phyloP scores from a whole-genome alignment of 2,888 invertebrate species.

The Meiosimyza platycephala region DNA sequence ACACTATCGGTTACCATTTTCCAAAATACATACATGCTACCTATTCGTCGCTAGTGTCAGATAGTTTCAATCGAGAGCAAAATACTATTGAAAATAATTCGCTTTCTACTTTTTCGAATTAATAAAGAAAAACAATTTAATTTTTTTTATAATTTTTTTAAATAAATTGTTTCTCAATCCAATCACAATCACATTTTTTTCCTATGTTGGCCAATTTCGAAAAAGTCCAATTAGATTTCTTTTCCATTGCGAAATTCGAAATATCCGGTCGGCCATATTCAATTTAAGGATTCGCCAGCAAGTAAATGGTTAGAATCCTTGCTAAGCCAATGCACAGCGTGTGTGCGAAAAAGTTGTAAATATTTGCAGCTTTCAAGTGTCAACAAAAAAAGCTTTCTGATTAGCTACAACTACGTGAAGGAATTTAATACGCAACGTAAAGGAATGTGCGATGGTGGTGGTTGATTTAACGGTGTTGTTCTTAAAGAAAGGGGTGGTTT shows the following conservation, averaged over 20 bases:
- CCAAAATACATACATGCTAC: no score
- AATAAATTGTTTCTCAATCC: no score
- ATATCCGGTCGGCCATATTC: constrained; percentile 8
- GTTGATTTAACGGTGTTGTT: not conserved
- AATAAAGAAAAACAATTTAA: no score
- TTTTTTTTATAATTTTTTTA: no score
- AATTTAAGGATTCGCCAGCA: not conserved
- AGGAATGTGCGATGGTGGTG: not conserved
- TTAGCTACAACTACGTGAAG: not conserved
- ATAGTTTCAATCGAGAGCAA: no score
- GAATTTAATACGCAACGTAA: not conserved
- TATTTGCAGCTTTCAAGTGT: constrained; percentile 25
- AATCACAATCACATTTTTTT: no score
- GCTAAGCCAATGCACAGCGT: not conserved
- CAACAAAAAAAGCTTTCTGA: constrained; percentile 12
- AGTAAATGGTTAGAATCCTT: not conserved
- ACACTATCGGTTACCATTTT: no score
- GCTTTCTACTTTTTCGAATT: no score
- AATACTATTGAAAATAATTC: no score
- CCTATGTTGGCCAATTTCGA: not conserved
- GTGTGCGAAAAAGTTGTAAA: constrained; percentile 22
- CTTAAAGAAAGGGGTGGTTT: not conserved
- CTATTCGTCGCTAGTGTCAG: no score
- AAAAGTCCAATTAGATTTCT: constrained; percentile 17
- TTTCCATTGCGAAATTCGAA: not conserved